Percentiles rank a stretch among this genome's conserved stretches.
Conservation (phyloP, 2,888 invertebrate genomes). For the Drosophila engyochracea region DNA sequence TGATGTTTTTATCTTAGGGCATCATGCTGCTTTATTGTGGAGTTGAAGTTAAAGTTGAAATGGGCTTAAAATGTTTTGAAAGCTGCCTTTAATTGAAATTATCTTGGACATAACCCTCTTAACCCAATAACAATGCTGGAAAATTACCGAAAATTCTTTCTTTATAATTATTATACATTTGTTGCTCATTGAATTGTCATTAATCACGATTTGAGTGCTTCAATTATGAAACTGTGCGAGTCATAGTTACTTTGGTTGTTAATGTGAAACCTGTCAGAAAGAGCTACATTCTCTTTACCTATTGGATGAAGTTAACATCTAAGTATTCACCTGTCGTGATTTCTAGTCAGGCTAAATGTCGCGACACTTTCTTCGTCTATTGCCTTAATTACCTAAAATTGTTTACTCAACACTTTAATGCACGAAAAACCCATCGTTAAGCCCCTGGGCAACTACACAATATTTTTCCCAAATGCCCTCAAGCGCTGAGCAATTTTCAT, state of each 20-base stretch:
- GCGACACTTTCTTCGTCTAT: slow-evolving; percentile 59
- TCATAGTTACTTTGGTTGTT: slow-evolving; percentile 7
- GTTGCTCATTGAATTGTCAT: slow-evolving; percentile 39
- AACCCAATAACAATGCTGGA: slow-evolving; percentile 33
- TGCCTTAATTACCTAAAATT: slow-evolving; percentile 50
- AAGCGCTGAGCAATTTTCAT: slow-evolving; percentile 62
- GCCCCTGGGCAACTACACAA: slow-evolving; percentile 10
- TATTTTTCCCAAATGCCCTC: slow-evolving; percentile 30
- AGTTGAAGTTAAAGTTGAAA: slow-evolving; percentile 15
- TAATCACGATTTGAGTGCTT: slow-evolving; percentile 51
- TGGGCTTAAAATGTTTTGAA: slow-evolving; percentile 60
- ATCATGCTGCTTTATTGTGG: slow-evolving; percentile 36
- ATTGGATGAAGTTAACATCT: neutral
- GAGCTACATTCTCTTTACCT: neutral
- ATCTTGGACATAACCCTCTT: slow-evolving; percentile 32
- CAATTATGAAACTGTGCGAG: slow-evolving; percentile 5
- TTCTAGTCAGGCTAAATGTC: slow-evolving; percentile 8
- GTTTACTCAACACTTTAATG: slow-evolving; percentile 30
- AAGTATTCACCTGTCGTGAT: slow-evolving; percentile 30
- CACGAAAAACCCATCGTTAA: slow-evolving; percentile 57
- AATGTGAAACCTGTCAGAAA: slow-evolving; percentile 11
- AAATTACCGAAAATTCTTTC: slow-evolving; percentile 45
- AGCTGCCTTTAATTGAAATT: slow-evolving; percentile 69
- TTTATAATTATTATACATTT: slow-evolving; percentile 36
- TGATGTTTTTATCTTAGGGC: slow-evolving; percentile 32